A percentile compares a stretch with the other conserved stretches of the same genome.
phyloP scores from a whole-genome alignment of 2,797 vertebrate species.

The Silurus lanzhouensis region DNA sequence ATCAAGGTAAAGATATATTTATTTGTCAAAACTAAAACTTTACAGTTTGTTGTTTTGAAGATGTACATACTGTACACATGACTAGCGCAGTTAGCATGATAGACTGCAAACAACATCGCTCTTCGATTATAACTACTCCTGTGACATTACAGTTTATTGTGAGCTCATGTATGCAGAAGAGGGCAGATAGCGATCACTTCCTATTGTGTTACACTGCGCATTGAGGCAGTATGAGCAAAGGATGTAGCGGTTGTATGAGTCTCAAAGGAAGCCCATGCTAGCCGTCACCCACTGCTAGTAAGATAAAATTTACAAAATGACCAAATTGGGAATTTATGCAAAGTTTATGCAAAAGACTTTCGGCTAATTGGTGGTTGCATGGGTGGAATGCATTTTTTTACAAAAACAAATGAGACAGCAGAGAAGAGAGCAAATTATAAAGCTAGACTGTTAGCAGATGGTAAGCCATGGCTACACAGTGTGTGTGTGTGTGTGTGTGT shows the following conservation, averaged over 20 bases:
- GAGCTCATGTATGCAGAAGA: background rate
- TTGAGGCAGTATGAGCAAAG: background rate
- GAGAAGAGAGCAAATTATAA: conserved; percentile 26
- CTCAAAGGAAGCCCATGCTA: background rate
- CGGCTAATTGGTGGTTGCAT: background rate
- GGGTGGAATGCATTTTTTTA: background rate
- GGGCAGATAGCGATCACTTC: background rate
- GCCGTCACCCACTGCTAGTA: background rate
- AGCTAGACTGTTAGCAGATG: conserved; percentile 19
- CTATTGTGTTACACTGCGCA: background rate
- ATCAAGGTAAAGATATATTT: background rate
- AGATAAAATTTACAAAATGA: background rate
- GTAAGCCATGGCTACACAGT: background rate
- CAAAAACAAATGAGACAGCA: conserved; percentile 9
- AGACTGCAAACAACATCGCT: background rate
- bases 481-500: conserved; percentile 2
- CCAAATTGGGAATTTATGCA: background rate
- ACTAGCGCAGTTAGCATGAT: background rate
- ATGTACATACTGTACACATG: too few relatives aligned
- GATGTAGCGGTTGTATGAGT: background rate
- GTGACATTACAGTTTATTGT: background rate
- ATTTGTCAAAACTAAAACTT: background rate
- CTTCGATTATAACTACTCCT: background rate
- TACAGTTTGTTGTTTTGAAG: background rate
- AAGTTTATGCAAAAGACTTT: background rate